Conservation (phyloP, 2,888 invertebrate species). For the Parnassius apollo region DNA sequence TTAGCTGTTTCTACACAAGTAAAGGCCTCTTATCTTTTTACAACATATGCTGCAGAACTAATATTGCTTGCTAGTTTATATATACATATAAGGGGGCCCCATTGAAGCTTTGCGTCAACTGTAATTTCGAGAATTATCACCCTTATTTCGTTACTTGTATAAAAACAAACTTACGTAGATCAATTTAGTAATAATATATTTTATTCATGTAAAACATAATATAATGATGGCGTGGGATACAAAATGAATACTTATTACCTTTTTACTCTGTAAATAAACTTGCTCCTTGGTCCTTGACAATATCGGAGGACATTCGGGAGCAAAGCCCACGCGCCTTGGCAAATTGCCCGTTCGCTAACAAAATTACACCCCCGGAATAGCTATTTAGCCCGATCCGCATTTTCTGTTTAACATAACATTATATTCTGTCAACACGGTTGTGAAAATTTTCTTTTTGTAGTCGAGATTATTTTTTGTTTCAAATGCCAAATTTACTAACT, state of each 20-base stretch:
- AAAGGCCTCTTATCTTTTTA: no score
- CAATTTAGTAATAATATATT: no score
- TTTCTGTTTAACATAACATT: slow-evolving; percentile 2
- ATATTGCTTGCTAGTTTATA: no score
- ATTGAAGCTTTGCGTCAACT: no score
- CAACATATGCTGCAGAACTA: no score
- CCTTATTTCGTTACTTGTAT: no score
- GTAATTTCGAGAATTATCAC: no score
- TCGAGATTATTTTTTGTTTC: neutral
- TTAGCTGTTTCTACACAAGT: no score
- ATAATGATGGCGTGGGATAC: neutral
- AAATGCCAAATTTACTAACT: no score
- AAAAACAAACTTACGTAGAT: no score
- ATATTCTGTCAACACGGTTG: slow-evolving; percentile 1
- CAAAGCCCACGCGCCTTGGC: slow-evolving; percentile 33
- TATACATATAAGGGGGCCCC: no score
- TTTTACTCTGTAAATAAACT: slow-evolving; percentile 27
- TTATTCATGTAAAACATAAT: no score
- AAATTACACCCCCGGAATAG: slow-evolving; percentile 23
- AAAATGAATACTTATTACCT: slow-evolving; percentile 4
- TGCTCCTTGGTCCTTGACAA: slow-evolving; percentile 31
- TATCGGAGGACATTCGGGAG: slow-evolving; percentile 40
- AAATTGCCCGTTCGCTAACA: slow-evolving; percentile 18
- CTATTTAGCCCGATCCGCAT: neutral
- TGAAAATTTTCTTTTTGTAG: neutral